phyloP scores from a whole-genome alignment of 37 sponge, comb jelly and placozoan genomes.

The Lycopodina hypogea region DNA sequence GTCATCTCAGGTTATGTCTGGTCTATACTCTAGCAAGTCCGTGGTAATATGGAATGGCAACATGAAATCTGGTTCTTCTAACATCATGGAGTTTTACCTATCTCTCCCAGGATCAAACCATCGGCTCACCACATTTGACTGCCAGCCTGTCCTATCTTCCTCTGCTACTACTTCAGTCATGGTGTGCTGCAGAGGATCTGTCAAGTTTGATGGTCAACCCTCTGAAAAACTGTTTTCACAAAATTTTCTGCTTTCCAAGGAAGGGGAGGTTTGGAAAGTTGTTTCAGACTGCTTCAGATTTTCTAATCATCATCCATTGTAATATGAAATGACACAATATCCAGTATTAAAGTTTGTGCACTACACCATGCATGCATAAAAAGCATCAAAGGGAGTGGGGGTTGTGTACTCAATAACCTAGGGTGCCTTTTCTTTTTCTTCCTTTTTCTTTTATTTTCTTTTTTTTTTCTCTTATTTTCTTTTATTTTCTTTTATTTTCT shows the following conservation, averaged over 20 bases:
- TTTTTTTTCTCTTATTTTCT: no score
- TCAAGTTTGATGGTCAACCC: slow-evolving; percentile 49
- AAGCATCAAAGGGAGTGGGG: no score
- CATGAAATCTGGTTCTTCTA: slow-evolving; percentile 26
- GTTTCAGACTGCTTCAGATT: slow-evolving; percentile 75
- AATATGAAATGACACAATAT: no score
- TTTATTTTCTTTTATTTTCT: no score
- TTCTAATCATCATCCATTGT: slow-evolving; percentile 12
- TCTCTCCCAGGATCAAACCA: slow-evolving; percentile 60
- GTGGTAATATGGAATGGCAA: slow-evolving; percentile 75
- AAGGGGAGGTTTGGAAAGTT: slow-evolving; percentile 78
- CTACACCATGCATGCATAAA: no score
- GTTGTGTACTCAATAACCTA: no score
- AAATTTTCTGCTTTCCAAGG: slow-evolving; percentile 56
- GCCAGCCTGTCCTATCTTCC: slow-evolving; percentile 59
- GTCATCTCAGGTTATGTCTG: slow-evolving; percentile 49
- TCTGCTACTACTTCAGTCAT: slow-evolving; percentile 38
- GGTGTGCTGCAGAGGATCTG: slow-evolving; percentile 58
- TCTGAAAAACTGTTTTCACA: slow-evolving; percentile 46
- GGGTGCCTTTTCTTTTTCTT: no score
- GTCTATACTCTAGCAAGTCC: slow-evolving; percentile 66
- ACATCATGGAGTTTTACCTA: slow-evolving; percentile 65
- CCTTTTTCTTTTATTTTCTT: no score
- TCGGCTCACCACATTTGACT: slow-evolving; percentile 47
- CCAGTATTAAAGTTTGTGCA: no score